Evolutionary conservation across 2,888 invertebrate species (phyloP).

Genomic region (Tenthredo notha): DNA sequence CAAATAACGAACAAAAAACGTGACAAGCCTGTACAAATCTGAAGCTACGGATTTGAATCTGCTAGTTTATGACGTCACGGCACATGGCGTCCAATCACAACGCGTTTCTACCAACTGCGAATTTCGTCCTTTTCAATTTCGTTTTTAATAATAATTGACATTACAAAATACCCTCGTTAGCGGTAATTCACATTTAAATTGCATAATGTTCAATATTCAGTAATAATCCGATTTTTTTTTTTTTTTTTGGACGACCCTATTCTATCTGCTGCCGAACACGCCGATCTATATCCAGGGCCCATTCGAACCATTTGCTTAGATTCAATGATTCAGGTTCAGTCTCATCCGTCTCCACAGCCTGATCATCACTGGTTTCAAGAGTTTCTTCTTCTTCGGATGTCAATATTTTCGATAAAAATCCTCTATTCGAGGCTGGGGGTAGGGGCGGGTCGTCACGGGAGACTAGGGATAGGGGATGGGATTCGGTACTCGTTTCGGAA

Average conservation of each 20-base stretch:
- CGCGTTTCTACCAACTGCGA: slow-evolving; percentile 1
- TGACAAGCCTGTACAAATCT: too few relatives aligned
- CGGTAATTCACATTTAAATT: too few relatives aligned
- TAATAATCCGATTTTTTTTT: too few relatives aligned
- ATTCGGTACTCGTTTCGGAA: too few relatives aligned
- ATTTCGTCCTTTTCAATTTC: background rate
- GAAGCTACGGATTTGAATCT: slow-evolving; percentile 8
- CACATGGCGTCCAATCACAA: slow-evolving; percentile 4
- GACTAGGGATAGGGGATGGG: too few relatives aligned
- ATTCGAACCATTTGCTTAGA: background rate
- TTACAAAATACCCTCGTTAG: too few relatives aligned
- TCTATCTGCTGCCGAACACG: background rate
- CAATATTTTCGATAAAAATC: background rate
- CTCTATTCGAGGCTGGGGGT: too few relatives aligned
- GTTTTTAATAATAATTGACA: slow-evolving; percentile 12
- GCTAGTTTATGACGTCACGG: slow-evolving; percentile 12
- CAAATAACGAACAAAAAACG: too few relatives aligned
- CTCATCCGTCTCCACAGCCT: background rate
- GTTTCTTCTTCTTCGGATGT: background rate
- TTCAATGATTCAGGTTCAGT: background rate
- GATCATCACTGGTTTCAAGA: background rate
- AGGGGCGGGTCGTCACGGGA: too few relatives aligned
- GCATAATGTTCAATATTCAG: too few relatives aligned
- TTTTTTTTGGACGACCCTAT: too few relatives aligned
- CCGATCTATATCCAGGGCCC: background rate